Percentiles rank a stretch among this genome's conserved stretches.
These are phyloP conservation scores for Portunus trituberculatus DNA, from an alignment of 1,140 invertebrate genomes.

Conservation along the genomic window DNA sequence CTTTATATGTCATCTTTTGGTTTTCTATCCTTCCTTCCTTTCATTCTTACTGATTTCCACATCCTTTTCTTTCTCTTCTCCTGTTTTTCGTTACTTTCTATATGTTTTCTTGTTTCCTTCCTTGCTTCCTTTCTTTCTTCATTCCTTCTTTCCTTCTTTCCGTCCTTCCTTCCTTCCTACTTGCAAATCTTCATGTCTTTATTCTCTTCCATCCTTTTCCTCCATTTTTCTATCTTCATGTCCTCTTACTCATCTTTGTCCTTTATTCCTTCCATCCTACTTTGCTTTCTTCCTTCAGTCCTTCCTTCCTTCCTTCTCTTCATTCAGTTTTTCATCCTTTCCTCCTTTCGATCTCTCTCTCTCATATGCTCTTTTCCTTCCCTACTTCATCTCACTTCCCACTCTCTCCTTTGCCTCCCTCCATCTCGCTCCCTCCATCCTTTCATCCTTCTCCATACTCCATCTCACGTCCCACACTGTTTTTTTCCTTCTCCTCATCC, in stretches of 20 bases:
- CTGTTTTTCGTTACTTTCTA: neutral
- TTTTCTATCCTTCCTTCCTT: neutral
- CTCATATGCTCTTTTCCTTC: neutral
- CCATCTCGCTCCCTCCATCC: too few species aligned
- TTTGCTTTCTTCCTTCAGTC: neutral
- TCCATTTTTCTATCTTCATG: neutral
- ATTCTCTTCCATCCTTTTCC: neutral
- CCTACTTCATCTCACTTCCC: neutral
- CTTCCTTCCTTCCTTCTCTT: neutral
- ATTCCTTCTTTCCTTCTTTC: neutral
- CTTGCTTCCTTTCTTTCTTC: neutral
- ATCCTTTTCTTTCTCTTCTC: neutral
- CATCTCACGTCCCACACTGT: too few species aligned
- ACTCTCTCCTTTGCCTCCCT: too few species aligned
- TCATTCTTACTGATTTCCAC: neutral
- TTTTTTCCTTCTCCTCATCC: too few species aligned
- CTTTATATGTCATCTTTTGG: neutral
- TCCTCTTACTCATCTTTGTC: neutral
- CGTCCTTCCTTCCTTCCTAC: neutral
- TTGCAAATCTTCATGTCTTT: neutral
- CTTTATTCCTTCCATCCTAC: too few species aligned
- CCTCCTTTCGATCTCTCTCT: neutral
- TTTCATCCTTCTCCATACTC: too few species aligned
- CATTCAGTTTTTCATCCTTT: neutral
- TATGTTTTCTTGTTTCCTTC: neutral